A percentile compares a stretch with the other conserved stretches of the same genome.
These are phyloP conservation scores for Amitus sp. DNA, from an alignment of 2,888 invertebrate species.

Conservation along the genomic window DNA sequence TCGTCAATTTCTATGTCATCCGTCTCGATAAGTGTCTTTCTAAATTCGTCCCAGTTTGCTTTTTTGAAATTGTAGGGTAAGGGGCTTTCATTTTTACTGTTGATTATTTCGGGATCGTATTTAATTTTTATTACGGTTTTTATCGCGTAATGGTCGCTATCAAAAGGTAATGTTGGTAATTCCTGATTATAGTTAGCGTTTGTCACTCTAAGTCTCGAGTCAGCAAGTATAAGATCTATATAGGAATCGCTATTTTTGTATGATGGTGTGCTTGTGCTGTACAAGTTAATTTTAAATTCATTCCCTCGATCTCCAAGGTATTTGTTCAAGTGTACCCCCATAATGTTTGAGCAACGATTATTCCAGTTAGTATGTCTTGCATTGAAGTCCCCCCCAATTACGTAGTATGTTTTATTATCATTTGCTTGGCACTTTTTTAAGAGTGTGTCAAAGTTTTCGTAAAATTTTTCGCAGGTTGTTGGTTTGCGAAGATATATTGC, in stretches of 20 bases:
- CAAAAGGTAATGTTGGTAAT: not conserved
- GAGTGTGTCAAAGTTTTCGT: slow-evolving; percentile 7
- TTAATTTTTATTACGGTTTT: not conserved
- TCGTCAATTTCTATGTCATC: not conserved
- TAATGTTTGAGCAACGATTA: slow-evolving; percentile 5
- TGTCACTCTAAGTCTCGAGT: not conserved
- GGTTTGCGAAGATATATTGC: not conserved
- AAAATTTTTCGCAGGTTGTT: not conserved
- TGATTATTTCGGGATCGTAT: not conserved
- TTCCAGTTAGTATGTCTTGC: slow-evolving; percentile 12
- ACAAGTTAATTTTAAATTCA: not conserved
- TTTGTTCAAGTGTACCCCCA: too few species aligned
- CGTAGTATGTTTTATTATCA: slow-evolving; percentile 2
- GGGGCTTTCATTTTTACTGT: not conserved
- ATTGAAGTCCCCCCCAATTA: slow-evolving; percentile 15
- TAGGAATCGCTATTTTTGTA: not conserved
- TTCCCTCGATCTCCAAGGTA: too few species aligned
- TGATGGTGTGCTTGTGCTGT: not conserved
- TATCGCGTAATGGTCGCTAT: not conserved
- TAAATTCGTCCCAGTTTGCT: not conserved
- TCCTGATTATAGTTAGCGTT: not conserved
- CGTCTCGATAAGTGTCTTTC: not conserved
- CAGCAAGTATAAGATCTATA: not conserved
- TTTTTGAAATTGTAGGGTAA: not conserved
- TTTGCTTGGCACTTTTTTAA: too few species aligned